These are phyloP conservation scores for Thyatira batis DNA, from an alignment of 2,888 invertebrate species.

Conservation along the genomic window DNA sequence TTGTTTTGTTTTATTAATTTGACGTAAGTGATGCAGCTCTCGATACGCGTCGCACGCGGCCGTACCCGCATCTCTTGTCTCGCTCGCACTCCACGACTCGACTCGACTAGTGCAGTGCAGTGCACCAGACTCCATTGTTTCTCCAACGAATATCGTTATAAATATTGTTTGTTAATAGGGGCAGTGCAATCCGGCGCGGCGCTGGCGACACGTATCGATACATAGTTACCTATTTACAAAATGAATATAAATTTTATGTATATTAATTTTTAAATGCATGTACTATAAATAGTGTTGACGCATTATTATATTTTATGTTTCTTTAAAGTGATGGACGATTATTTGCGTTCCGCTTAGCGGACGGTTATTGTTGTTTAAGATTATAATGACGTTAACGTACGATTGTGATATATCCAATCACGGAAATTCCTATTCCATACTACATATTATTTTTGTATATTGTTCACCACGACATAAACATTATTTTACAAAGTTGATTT, in stretches of 20 bases:
- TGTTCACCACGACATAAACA: constrained; percentile 62
- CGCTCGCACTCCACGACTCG: not conserved
- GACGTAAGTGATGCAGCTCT: constrained; percentile 56
- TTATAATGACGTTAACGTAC: constrained; percentile 42
- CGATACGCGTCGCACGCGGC: constrained; percentile 44
- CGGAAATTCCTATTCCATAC: constrained; percentile 77
- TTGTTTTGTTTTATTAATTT: constrained; percentile 51
- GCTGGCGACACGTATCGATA: constrained; percentile 47
- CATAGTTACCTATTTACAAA: constrained; percentile 69
- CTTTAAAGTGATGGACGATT: constrained; percentile 54
- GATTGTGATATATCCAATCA: constrained; percentile 77
- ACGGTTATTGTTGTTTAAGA: constrained; percentile 52
- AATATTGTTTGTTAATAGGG: constrained; percentile 16
- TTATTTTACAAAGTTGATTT: constrained; percentile 61
- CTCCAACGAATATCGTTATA: not conserved
- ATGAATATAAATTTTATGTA: constrained; percentile 54
- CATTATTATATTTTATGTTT: constrained; percentile 54
- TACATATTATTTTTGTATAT: constrained; percentile 74
- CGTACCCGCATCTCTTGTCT: not conserved
- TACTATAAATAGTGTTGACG: constrained; percentile 55
- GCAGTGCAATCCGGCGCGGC: constrained; percentile 29
- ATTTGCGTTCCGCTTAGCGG: constrained; percentile 56
- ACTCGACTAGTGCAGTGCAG: not conserved
- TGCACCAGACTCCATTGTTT: not conserved
- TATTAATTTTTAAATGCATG: constrained; percentile 58